Evolutionary conservation across 2,113 vertebrate species (phyloP).

Genomic region (Ptyas mucosa): DNA sequence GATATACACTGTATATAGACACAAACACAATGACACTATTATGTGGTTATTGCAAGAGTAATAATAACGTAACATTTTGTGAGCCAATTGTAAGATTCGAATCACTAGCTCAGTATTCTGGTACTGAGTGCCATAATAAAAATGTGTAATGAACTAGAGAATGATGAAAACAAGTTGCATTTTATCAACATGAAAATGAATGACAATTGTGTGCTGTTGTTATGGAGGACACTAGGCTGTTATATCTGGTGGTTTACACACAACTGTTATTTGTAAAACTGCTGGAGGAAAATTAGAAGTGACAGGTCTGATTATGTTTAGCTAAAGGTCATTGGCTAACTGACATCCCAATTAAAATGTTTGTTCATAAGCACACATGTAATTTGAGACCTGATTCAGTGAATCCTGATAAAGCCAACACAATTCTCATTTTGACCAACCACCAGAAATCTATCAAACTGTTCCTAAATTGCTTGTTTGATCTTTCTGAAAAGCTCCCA

Average conservation of each 20-base stretch:
- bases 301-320: not conserved
- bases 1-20: too few relatives aligned
- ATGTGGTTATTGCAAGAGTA: not conserved
- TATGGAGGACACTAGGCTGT: not conserved
- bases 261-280: not conserved
- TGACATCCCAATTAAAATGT: slow-evolving; percentile 6
- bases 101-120: not conserved
- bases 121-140: not conserved
- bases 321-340: not conserved
- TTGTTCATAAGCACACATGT: not conserved
- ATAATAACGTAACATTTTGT: not conserved
- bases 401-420: not conserved
- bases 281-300: not conserved
- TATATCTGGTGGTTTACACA: not conserved
- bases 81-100: not conserved
- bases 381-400: not conserved
- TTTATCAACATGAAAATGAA: not conserved
- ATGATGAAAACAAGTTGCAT: not conserved
- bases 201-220: not conserved
- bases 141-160: not conserved
- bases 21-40: not conserved
- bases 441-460: not conserved
- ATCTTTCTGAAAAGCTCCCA: not conserved
- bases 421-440: not conserved
- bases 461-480: not conserved